These are phyloP conservation scores for Malurus elegans DNA, from an alignment of 2,113 vertebrate species.

Conservation along the genomic window DNA sequence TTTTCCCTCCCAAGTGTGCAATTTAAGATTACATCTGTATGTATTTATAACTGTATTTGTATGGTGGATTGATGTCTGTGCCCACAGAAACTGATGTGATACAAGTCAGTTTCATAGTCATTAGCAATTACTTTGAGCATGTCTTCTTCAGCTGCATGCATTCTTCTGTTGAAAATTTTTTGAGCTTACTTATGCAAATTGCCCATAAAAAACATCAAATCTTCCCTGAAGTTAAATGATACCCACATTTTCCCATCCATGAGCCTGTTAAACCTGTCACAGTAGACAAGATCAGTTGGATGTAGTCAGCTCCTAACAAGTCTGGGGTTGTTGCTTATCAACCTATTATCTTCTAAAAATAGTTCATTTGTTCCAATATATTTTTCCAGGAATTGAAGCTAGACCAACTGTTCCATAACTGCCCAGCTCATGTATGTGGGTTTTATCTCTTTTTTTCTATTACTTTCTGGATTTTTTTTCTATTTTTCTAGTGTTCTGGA, in stretches of 20 bases:
- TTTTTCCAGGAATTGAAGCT: slow-evolving; percentile 21
- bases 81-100: background rate
- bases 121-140: background rate
- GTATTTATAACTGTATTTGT: background rate
- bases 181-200: background rate
- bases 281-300: background rate
- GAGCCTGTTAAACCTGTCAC: slow-evolving; percentile 12
- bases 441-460: background rate
- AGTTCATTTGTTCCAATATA: background rate
- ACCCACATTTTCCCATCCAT: background rate
- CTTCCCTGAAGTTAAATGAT: background rate
- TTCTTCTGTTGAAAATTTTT: background rate
- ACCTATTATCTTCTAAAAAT: slow-evolving; percentile 15
- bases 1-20: background rate
- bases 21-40: background rate
- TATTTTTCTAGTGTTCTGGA: background rate
- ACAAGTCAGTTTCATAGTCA: background rate
- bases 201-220: background rate
- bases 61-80: background rate
- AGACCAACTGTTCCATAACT: background rate
- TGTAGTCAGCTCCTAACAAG: background rate
- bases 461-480: background rate
- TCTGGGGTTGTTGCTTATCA: slow-evolving; percentile 24
- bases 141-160: background rate
- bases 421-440: background rate